Base-by-base conservation (phyloP, 2,888 invertebrate species). In the Scaptomyza tumidula region DNA sequence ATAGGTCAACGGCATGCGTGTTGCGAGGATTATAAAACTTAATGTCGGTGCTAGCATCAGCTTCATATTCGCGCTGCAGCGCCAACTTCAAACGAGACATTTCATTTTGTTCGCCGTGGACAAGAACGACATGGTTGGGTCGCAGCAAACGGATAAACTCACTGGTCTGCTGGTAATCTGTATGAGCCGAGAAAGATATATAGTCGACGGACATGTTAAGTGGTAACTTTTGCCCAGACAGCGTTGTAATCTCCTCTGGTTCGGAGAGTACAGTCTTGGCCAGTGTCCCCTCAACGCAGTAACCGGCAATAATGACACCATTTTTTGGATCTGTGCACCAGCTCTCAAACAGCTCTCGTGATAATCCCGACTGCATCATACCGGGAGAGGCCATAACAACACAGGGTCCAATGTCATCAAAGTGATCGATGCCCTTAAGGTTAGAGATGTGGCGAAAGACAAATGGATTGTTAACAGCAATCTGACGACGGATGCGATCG, bases 321-420 rank as follows among this genome's bases (percentile, higher is more conserved):
- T 99, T 99, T 91, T 99, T 98, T 10, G 98, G 94, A 93, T 99
- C 99, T 0, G 98, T 97, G 92, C 99, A 99, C 99, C 99, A 99
- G 10, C 96, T 97, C 93, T 99, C 99, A 93, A 99, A 99, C 48
- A 99, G 94, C 91, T 99, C 99, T 35, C 99, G 93, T 0, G 98
- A 99, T 24, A 99, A 93, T 0, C 99, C 99, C 86, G 97, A 98
- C 93, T 99, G 99, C 97, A 99, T 97, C 99, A 99, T 99, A 90
- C 99, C 99, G 0, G 99, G 99, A 0, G 98, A 98, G 1, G 99
- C 99, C 97, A 99, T 97, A 29, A 99, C 97, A n/a, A 99, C 99
- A 90, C 99, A 99, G 0, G 99, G 99, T 0, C 99, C 99, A 60
- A 99, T 97, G 92, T 99, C 99, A 87, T 99, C 99, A 93, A 99